Percentiles rank a stretch among this genome's conserved stretches.
These are phyloP conservation scores for Oncopodura yosiiana DNA, from an alignment of 1,140 invertebrate genomes.

Conservation along the genomic window DNA sequence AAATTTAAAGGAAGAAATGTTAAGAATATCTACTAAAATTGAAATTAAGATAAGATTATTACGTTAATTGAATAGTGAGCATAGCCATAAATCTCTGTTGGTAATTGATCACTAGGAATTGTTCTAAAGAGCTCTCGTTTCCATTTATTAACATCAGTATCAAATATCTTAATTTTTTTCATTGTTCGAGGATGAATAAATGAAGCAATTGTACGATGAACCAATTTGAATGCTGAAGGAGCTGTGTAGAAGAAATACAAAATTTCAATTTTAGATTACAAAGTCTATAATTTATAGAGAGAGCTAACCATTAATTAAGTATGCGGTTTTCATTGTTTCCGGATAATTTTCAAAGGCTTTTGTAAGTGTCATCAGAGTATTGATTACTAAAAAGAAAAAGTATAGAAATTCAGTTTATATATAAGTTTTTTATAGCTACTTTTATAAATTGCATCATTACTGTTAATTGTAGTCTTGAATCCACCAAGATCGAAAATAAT, in stretches of 20 bases:
- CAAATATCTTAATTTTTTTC: slow-evolving; percentile 7
- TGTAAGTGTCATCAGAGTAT: slow-evolving; percentile 17
- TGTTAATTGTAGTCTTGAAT: slow-evolving; percentile 2
- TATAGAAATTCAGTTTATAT: neutral
- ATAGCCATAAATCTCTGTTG: no score
- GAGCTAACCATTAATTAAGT: slow-evolving; percentile 27
- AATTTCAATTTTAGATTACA: neutral
- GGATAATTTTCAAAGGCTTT: slow-evolving; percentile 31
- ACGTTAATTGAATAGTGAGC: no score
- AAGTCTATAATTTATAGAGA: neutral
- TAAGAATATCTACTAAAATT: no score
- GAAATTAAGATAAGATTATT: no score
- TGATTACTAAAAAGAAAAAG: slow-evolving; percentile 13
- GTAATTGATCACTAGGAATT: slow-evolving; percentile 2
- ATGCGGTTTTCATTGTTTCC: slow-evolving; percentile 27
- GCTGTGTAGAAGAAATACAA: neutral
- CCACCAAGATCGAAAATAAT: slow-evolving; percentile 19
- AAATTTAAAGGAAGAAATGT: no score
- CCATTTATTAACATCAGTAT: slow-evolving; percentile 10
- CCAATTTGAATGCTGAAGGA: neutral
- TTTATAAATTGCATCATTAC: neutral
- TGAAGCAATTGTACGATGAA: no score
- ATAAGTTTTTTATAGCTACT: neutral
- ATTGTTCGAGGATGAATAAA: slow-evolving; percentile 11
- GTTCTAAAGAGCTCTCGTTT: slow-evolving; percentile 9